Evolutionary conservation across 53 echinoderm and acorn worm species (phyloP), one percentile per base, ranked within the genome.

Genomic region (Arbacia lixula): DNA sequence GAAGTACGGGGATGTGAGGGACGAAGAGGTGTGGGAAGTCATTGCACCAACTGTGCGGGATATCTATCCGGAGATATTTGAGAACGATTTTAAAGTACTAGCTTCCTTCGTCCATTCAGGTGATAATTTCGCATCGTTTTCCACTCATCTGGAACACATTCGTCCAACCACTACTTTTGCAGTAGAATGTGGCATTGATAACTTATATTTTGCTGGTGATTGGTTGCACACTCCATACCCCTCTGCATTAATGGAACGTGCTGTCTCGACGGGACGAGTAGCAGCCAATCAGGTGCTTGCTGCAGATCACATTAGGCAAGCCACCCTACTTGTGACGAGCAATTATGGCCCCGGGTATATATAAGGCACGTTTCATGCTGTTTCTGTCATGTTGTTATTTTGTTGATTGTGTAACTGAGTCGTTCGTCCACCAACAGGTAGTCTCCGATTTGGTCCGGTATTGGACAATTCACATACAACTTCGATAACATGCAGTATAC

Each of bases 201-300:
- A 99, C 79, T 56, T 99, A 17, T 68, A 41, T 38, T 86, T 99
- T 52, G 94, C 99, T 11, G 99, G 99, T 0, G 95, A 99, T 50
- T 99, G 99, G 98, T 84, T 99, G 27, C 99, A 99, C 53, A 86
- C 90, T 6, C 68, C 88, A 29, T 92, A 95, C 82, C 99, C 99
- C 28, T 90, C 94, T 12, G 95, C 92, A 3, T 71, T 99, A 36
- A 99, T 99, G 89, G 99, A 99, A 87, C 83, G 94, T 21, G 88
- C 94, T 60, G 91, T 99, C 17, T 92, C 95, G 5, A 99, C 99
- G 2, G 99, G 98, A 5, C 76, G 92, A 53, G 72, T 94, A 71
- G 99, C 99, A 60, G 99, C 99, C 91, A 99, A 99, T 85, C 94
- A 95, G 49, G 85, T 99, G n/a, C 86, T 99, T 33, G 53, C 95